Evolutionary conservation across 2,888 invertebrate genomes (phyloP), one percentile per base, ranked within the genome.

Genomic region (Trissoscelio sp.): DNA sequence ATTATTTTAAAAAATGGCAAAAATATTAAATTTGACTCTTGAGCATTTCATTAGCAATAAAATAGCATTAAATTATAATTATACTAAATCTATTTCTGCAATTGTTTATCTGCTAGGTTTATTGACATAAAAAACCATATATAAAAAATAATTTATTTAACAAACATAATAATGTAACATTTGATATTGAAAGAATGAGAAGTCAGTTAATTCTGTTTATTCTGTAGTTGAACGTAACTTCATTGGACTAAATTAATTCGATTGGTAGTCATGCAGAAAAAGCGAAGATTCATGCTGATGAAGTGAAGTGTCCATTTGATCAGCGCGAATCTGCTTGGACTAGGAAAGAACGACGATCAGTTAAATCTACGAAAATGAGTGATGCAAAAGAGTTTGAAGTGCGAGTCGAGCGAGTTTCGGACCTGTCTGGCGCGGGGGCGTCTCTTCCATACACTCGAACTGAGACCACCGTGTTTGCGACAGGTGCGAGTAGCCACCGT

Each of bases 401-500:
- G 80, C 66, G 83, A 84, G 83, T 81, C 81, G 85, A 84, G 81
- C 84, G 74, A 81, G 86, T 86, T 86, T 83, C 80, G 82, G 84
- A 84, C 85, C 81, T 82, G 84, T 84, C 83, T 79, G 81, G 83
- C 83, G 87, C 86, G 87, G 85, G 87, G 88, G 86, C 86, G 87
- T 88, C 86, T 85, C 86, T 85, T 86, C 73, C 39, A 24, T n/a
- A 64, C 85, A 84, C 85, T 86, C 84, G 86, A 85, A 85, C 86
- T 84, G 85, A 79, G 89, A 89, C 89, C 89, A 89, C 89, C 89
- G 86, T 89, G 89, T 87, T 89, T 86, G 88, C 88, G 89, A 89
- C 89, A 89, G 89, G 89, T 89, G 89, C 88, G 87, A 89, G 86
- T 86, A 89, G 89, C 88, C 88, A 89, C 88, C 87, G 88, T 86